A percentile compares a stretch with the other conserved stretches of the same genome.
Evolutionary conservation across 2,113 vertebrate species (phyloP).

Genomic region (Leptocoma aspasia): DNA sequence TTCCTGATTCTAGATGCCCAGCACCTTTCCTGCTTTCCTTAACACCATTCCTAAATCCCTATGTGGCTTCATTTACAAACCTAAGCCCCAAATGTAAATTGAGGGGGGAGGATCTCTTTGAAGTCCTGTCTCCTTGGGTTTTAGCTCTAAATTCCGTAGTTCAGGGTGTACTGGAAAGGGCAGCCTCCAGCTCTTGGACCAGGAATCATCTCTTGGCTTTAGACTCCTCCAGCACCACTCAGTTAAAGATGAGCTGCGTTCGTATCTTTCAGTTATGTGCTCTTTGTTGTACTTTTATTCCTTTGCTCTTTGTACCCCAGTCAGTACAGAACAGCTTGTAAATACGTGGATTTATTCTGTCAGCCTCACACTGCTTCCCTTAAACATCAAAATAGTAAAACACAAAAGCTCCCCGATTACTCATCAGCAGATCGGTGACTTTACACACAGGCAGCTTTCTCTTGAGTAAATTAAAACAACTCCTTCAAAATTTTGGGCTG

Average conservation of each 20-base stretch:
- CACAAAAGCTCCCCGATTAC: constrained; percentile 40
- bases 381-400: constrained; percentile 34
- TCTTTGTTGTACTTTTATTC: background rate
- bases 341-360: background rate
- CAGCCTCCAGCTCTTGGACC: background rate
- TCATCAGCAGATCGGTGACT: background rate
- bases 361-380: background rate
- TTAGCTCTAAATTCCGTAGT: background rate
- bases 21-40: background rate
- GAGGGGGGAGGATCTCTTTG: background rate
- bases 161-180: background rate
- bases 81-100: background rate
- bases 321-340: background rate
- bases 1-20: background rate
- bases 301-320: background rate
- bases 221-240: background rate
- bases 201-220: background rate
- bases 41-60: background rate
- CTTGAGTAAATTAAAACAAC: constrained; percentile 23
- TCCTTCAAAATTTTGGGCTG: background rate
- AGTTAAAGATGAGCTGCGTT: background rate
- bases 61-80: background rate
- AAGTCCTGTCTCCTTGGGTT: background rate
- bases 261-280: background rate
- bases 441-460: constrained; percentile 25